Evolutionary conservation across 2,113 vertebrate genomes (phyloP).

Genomic region (Scytalopus superciliaris): DNA sequence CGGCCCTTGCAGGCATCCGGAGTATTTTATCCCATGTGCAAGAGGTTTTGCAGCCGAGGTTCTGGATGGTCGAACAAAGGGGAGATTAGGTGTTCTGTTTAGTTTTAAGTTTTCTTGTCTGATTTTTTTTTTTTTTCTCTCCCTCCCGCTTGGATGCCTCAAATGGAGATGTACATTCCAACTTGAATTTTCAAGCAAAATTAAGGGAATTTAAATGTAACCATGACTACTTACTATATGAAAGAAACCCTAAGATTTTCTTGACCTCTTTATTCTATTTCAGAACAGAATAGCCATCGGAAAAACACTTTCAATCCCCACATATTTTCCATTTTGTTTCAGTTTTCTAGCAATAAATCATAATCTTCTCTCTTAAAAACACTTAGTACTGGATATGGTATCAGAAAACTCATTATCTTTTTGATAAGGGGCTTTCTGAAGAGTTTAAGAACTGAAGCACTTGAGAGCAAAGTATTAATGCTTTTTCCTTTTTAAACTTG

Average conservation of each 20-base stretch:
- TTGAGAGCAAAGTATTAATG: neutral
- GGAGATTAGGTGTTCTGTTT: too few species aligned
- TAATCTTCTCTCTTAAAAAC: neutral
- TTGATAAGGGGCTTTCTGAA: neutral
- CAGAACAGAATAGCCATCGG: neutral
- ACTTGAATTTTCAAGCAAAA: neutral
- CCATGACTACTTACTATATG: neutral
- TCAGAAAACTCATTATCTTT: neutral
- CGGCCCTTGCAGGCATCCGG: accelerated
- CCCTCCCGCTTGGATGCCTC: neutral
- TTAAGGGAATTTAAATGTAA: neutral
- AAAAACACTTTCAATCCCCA: neutral
- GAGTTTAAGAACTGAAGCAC: neutral
- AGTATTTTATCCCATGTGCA: accelerated
- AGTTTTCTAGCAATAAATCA: neutral
- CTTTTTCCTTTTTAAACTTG: neutral
- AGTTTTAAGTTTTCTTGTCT: neutral
- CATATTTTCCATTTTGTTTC: neutral
- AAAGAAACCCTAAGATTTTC: neutral
- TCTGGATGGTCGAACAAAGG: neutral
- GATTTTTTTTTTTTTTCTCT: too few species aligned
- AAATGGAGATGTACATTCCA: neutral
- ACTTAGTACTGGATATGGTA: neutral
- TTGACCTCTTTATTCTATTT: neutral
- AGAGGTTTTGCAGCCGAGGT: neutral